A percentile compares a stretch with the other conserved stretches of the same genome.
Conservation (phyloP, 2,797 vertebrate species). For the Vultur gryphus region DNA sequence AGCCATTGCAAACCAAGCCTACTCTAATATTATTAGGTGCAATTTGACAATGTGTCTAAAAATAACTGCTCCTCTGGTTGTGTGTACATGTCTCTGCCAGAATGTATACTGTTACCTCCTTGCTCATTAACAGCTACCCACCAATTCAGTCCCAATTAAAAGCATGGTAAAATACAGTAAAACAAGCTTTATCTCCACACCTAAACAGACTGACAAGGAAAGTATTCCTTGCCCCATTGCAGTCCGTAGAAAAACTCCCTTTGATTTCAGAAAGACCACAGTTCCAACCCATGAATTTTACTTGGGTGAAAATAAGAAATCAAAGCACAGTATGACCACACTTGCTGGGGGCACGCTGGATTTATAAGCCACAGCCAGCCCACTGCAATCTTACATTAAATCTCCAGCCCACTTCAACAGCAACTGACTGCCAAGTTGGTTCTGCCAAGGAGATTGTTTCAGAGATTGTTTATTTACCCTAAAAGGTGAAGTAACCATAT, state of each 20-base stretch:
- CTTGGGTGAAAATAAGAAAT: not conserved
- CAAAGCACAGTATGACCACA: not conserved
- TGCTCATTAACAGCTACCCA: not conserved
- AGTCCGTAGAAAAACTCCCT: not conserved
- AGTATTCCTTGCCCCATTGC: not conserved
- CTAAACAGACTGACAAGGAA: not conserved
- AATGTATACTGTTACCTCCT: not conserved
- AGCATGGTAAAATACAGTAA: not conserved
- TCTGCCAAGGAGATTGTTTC: not conserved
- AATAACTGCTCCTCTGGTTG: not conserved
- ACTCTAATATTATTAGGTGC: not conserved
- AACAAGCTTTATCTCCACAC: not conserved
- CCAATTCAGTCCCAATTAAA: not conserved
- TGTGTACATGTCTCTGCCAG: not conserved
- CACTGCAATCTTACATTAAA: not conserved
- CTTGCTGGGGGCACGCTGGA: not conserved
- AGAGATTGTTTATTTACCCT: not conserved
- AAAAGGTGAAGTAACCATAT: not conserved
- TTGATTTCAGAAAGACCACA: not conserved
- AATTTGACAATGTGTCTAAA: conserved; percentile 34
- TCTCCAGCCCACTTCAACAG: not conserved
- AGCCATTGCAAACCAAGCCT: not conserved
- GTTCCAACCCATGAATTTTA: not conserved
- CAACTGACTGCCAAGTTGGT: not conserved
- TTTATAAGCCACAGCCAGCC: not conserved